Percentiles rank a stretch among this genome's conserved stretches.
phyloP scores from a whole-genome alignment of 1,140 invertebrate species.

The Colletes latitarsis region DNA sequence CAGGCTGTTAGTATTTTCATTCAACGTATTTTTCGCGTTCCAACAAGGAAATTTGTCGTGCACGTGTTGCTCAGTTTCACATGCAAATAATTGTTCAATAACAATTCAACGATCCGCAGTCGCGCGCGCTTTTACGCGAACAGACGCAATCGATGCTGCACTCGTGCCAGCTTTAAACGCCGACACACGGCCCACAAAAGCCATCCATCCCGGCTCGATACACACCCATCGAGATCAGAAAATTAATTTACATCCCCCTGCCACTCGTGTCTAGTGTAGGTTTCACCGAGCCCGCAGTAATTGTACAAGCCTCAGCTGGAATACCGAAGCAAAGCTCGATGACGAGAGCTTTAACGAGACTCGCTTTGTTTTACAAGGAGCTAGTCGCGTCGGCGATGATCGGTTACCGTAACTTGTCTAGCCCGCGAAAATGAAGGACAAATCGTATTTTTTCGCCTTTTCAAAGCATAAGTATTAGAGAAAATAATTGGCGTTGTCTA shows the following conservation, averaged over 20 bases:
- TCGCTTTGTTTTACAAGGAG: not conserved
- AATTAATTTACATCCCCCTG: slow-evolving; percentile 6
- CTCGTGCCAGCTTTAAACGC: not conserved
- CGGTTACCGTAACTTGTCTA: not conserved
- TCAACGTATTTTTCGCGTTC: not conserved
- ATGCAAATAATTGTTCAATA: not conserved
- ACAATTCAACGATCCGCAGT: not conserved
- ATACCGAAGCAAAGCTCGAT: not conserved
- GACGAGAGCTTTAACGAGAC: slow-evolving; percentile 6
- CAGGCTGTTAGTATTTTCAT: too few relatives aligned
- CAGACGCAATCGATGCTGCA: not conserved
- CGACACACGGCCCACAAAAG: slow-evolving; percentile 11
- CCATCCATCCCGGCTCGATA: not conserved
- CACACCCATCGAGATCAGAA: slow-evolving; percentile 12
- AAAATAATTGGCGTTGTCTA: too few relatives aligned
- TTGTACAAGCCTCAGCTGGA: slow-evolving; percentile 2
- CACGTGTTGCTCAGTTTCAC: not conserved
- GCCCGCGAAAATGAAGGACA: not conserved
- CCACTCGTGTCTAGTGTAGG: slow-evolving; percentile 3
- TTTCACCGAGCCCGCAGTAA: not conserved
- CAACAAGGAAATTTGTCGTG: not conserved
- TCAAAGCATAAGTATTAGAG: too few relatives aligned
- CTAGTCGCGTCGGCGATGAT: not conserved
- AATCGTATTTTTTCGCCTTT: too few relatives aligned
- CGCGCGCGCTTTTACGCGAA: not conserved